Base-by-base conservation (phyloP, 2,113 vertebrate species). In the Dicentrarchus labrax region DNA sequence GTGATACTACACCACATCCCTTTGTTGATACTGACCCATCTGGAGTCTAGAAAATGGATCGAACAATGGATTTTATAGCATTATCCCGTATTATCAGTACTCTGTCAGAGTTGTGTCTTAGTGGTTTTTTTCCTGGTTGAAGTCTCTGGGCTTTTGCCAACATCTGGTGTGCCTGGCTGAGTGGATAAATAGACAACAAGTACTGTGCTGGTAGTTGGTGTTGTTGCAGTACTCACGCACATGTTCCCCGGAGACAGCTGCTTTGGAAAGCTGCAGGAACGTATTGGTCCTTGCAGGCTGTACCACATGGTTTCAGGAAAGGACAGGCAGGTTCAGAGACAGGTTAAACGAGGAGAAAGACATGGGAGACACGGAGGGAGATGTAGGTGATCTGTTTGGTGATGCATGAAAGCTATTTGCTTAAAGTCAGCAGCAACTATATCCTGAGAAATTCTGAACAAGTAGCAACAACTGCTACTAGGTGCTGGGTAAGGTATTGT, bases 251-350 rank as follows among this genome's bases (percentile, higher is more conserved):
- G 91, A 78, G 91, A 78, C 24, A 4, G 67, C 74, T 91, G 90
- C 87, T 91, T 90, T 91, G 91, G 90, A 91, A 92, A 93, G 78
- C 83, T 83, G 21, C 75, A 83, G 73, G 50, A 71, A 81, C 79
- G 57, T 22, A 10, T 56, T 10, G 45, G 79, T 73, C 72, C 73
- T 51, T 11, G 51, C 48, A 72, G 56, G 41, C 15, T 51, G 43
- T 66, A 21, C 78, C 82, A 84, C 68, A 41, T 66, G 61, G 50
- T 61, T 66, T 80, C 41, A 41, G 60, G 30, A 82, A 68, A 84
- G 53, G 66, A 84, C 65, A 66, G 53, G 21, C 80, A 65, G 80
- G 59, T 76, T 79, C 45, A 67, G 71, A 60, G 47, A 39, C 61
- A 70, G 78, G 83, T 68, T 45, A 51, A 71, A 83, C 51, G 50